Conservation (phyloP, 92 coral and sea anemone species). For the Hydrozoanthus gracilis region DNA sequence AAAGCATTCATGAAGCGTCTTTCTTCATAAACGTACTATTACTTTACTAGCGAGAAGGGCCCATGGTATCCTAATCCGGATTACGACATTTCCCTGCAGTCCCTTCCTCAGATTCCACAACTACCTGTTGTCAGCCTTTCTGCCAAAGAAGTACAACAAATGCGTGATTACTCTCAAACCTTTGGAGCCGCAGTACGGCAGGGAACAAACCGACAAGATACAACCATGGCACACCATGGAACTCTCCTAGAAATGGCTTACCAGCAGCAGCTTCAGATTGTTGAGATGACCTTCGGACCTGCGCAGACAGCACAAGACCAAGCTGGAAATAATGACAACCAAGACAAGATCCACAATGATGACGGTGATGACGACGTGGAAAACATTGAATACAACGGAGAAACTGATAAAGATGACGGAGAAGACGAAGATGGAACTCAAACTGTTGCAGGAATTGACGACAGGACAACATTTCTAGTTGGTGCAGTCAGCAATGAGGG, state of each 20-base stretch:
- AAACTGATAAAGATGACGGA: slow-evolving; percentile 39
- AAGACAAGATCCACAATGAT: background rate
- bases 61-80: background rate
- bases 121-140: background rate
- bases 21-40: background rate
- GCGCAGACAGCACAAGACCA: no score
- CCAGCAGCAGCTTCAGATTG: no score
- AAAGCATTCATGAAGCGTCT: background rate
- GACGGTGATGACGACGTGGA: slow-evolving; percentile 32
- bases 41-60: background rate
- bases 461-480: slow-evolving; percentile 30
- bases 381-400: slow-evolving; percentile 41
- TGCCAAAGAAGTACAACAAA: background rate
- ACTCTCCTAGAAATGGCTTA: slow-evolving; percentile 44
- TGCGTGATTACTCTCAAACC: background rate
- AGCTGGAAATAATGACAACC: no score
- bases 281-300: no score
- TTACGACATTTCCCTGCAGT: background rate
- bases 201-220: slow-evolving; percentile 47
- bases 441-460: slow-evolving; percentile 28
- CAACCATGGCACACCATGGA: slow-evolving; percentile 50
- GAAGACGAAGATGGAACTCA: slow-evolving; percentile 30
- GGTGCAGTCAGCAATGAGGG: slow-evolving; percentile 34
- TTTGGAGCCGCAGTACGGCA: slow-evolving; percentile 53
- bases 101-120: background rate